These are phyloP conservation scores for Plutomurus gul DNA, from an alignment of 1,140 invertebrate genomes.

Conservation along the genomic window DNA sequence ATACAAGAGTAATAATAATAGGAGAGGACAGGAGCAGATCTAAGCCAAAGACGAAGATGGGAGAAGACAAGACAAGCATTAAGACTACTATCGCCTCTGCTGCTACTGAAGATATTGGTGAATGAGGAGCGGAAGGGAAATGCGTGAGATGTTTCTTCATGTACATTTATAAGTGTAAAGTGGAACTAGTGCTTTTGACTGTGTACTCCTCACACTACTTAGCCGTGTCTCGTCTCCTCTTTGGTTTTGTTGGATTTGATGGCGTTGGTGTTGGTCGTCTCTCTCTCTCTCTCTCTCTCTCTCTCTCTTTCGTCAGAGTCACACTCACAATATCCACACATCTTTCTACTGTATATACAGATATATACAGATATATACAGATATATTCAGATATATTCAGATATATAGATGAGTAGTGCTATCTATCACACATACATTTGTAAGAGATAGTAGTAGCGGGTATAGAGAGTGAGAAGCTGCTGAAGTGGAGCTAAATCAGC, in stretches of 20 bases:
- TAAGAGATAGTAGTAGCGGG: too few species aligned
- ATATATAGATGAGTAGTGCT: too few species aligned
- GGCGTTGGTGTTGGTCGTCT: not conserved
- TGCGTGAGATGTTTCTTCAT: conserved; percentile 25
- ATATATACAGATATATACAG: too few species aligned
- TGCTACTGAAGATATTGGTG: not conserved
- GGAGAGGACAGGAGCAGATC: not conserved
- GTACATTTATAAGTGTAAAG: not conserved
- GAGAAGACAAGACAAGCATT: not conserved
- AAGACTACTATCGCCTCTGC: not conserved
- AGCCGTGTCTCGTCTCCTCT: not conserved
- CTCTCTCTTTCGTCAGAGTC: not conserved
- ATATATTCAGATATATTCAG: not conserved
- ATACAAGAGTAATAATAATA: not conserved
- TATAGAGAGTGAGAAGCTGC: too few species aligned
- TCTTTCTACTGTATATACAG: too few species aligned
- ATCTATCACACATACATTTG: too few species aligned
- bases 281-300: not conserved
- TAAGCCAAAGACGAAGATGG: too few species aligned
- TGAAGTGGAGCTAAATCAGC: too few species aligned
- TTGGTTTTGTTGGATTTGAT: not conserved
- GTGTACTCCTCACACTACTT: not conserved
- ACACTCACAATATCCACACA: too few species aligned
- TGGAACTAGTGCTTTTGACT: conserved; percentile 6
- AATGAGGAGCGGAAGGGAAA: conserved; percentile 13